Evolutionary conservation across 2,888 invertebrate genomes (phyloP).

Genomic region (Pasiphila rectangulata): DNA sequence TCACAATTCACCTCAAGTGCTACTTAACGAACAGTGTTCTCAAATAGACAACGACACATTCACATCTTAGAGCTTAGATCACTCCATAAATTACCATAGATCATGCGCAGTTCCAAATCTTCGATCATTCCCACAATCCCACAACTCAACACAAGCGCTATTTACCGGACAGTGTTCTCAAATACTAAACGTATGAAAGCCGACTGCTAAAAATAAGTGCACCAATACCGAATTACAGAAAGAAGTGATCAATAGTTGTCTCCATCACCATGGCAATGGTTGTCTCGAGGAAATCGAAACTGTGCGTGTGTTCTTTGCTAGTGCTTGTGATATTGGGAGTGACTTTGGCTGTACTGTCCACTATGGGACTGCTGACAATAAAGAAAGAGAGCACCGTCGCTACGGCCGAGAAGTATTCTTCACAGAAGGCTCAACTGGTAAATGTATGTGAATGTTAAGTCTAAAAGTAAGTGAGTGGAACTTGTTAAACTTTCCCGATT

Average conservation of each 20-base stretch:
- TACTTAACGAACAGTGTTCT: too few species aligned
- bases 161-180: constrained; percentile 12
- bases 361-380: constrained; percentile 44
- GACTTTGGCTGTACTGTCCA: constrained; percentile 57
- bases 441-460: constrained; percentile 44
- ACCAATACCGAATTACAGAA: constrained; percentile 9
- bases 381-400: constrained; percentile 44
- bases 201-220: constrained; percentile 26
- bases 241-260: constrained; percentile 16
- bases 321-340: constrained; percentile 57
- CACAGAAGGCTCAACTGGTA: constrained; percentile 46
- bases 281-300: constrained; percentile 60
- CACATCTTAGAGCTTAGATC: too few species aligned
- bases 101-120: neutral
- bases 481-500: neutral
- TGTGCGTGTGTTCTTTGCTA: constrained; percentile 55
- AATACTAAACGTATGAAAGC: constrained; percentile 15
- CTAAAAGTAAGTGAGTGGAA: neutral
- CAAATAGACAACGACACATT: too few species aligned
- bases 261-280: constrained; percentile 73
- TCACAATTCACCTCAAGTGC: too few species aligned
- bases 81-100: too few species aligned
- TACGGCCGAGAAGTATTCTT: constrained; percentile 59
- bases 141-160: constrained; percentile 1
- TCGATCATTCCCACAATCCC: neutral